A percentile compares a stretch with the other conserved stretches of the same genome.
These are phyloP conservation scores for Xanthia icteritia DNA, from an alignment of 2,888 invertebrate species.

Conservation along the genomic window DNA sequence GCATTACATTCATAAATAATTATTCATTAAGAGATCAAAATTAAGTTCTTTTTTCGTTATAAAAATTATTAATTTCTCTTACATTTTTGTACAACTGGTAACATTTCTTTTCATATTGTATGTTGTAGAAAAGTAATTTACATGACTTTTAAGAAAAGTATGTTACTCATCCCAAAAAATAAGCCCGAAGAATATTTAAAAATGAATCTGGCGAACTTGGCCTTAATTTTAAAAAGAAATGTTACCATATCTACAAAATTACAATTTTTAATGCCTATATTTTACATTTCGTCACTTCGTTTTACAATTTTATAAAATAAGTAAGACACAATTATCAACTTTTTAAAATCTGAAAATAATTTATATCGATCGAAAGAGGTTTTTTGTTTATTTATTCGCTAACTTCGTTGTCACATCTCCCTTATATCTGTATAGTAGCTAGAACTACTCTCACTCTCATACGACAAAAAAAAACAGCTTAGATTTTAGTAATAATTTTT, in stretches of 20 bases:
- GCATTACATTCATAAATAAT: constrained; percentile 88
- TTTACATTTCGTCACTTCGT: constrained; percentile 54
- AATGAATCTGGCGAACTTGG: not conserved
- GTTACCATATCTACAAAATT: constrained; percentile 52
- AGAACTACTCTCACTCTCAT: constrained; percentile 3
- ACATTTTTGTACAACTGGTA: constrained; percentile 51
- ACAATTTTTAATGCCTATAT: constrained; percentile 62
- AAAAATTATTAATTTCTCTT: constrained; percentile 68
- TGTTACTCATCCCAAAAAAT: not conserved
- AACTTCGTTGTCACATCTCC: constrained; percentile 20
- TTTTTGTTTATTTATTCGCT: constrained; percentile 2
- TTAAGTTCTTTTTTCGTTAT: constrained; percentile 69
- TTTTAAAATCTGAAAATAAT: constrained; percentile 6
- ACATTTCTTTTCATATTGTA: constrained; percentile 45
- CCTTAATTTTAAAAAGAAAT: constrained; percentile 48
- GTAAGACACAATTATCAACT: constrained; percentile 7
- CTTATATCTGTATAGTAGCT: not conserved
- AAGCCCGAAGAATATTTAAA: not conserved
- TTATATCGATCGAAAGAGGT: constrained; percentile 27
- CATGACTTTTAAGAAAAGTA: not conserved
- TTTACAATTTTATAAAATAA: constrained; percentile 44
- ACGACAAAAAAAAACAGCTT: too few species aligned
- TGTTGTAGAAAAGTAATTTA: constrained; percentile 2
- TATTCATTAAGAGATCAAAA: constrained; percentile 89
- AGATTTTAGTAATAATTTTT: too few species aligned